Base-by-base conservation (phyloP, 2,888 invertebrate genomes). In the Trileptium ribeirensis region DNA sequence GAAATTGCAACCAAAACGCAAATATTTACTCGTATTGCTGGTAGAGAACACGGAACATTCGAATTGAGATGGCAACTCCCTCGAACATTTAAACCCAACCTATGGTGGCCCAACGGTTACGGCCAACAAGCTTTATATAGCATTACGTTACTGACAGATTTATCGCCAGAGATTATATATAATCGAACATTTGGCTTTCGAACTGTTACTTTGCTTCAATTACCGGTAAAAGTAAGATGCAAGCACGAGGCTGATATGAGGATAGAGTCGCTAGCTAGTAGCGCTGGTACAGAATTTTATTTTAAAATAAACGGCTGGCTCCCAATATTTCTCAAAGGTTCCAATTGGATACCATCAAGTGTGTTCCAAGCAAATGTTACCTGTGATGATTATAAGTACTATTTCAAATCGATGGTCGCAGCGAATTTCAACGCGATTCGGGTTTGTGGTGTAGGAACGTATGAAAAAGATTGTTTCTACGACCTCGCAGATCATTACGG, bases 381-480 rank as follows among this genome's bases (percentile, higher is more conserved):
- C 34, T 89, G 92, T 83, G 87, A 87, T 29, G 86, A 88, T n/a
- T 37, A 64, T 3, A 29, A n/a, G n/a, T 75, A 33, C 29, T 80
- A 80, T 80, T 80, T 80, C 34, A 24, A 37, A 29, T 36, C 80
- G 75, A 80, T 80, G 80, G 29, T n/a, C 84, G 92, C 93, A 8
- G 92, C 93, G 0, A 92, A 97, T 87, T 95, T 96, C 94, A 94
- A 95, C 86, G 94, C 95, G 93, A 89, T 98, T 24, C 91, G 98
- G n/a, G 94, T 98, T 0, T 99, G 98, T 98, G 98, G 98, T 37
- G 98, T 98, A n/a, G 98, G 97, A 0, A 90, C 95, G 0, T 99
- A 97, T 87, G 97, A 97, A 88, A 93, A 93, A 0, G 94, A 97
- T 85, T 91, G 92, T 81, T 97, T 98, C 89, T 99, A 98, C 88